phyloP scores from a whole-genome alignment of 2,888 invertebrate genomes.

The Campaea margaritaria region DNA sequence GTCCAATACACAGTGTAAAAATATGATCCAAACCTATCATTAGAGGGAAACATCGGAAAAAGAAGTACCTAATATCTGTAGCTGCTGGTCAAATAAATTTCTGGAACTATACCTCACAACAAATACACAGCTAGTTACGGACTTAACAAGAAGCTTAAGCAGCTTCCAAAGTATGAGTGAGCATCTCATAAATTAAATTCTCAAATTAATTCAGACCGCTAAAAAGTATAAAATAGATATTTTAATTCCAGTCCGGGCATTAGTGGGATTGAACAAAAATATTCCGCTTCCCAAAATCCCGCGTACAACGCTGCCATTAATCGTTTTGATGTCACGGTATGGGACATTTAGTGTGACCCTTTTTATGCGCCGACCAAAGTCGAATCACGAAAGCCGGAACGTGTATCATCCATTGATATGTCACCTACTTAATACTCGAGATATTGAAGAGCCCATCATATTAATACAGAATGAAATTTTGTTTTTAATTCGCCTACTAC shows the following conservation, averaged over 20 bases:
- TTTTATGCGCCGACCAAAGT: slow-evolving; percentile 59
- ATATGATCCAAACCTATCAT: no score
- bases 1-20: no score
- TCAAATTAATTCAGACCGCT: slow-evolving; percentile 42
- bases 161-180: no score
- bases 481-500: no score
- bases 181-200: neutral
- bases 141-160: no score
- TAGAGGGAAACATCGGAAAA: no score
- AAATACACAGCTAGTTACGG: no score
- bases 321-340: slow-evolving; percentile 83
- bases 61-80: no score
- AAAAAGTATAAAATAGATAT: slow-evolving; percentile 57
- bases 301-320: slow-evolving; percentile 76
- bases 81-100: no score
- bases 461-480: no score
- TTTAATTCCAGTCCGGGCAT: slow-evolving; percentile 65
- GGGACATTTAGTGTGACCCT: slow-evolving; percentile 84
- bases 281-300: slow-evolving; percentile 71
- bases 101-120: no score
- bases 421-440: neutral
- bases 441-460: neutral
- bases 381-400: slow-evolving; percentile 56
- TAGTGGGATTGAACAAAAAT: slow-evolving; percentile 77
- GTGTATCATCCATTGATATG: neutral